Base-by-base conservation (phyloP, 2,113 vertebrate species). In the Hoplias malabaricus region DNA sequence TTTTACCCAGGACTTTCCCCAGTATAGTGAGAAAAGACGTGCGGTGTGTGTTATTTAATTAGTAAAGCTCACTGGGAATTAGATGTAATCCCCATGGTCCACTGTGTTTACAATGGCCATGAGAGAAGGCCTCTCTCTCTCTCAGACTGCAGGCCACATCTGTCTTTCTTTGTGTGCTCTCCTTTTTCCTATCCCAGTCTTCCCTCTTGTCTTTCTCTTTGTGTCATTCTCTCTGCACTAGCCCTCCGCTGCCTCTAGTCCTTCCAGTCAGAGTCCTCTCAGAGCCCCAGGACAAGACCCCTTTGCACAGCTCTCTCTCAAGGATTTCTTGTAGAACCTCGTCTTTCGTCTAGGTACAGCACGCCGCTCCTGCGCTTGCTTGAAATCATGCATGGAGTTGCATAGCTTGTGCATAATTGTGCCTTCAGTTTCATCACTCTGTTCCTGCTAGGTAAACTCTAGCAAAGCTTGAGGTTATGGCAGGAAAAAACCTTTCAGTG, bases 321-420 rank as follows among this genome's bases (percentile, higher is more conserved):
- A 99, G 96, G 97, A 98, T 95, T 98, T 99, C 97, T 97, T 99
- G 94, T 99, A 99, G 94, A 94, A 92, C 95, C 90, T 93, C 94
- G 90, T 88, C 90, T 98, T 91, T 93, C 94, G 92, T 88, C 89
- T 98, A 98, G 97, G 96, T 98, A 98, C 95, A 94, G 92, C 94
- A 92, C 84, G 54, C 90, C 89, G n/a, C n/a, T 81, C 19, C 48
- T 84, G 80, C 88, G 87, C 83, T 84, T 73, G 88, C 71, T 25
- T 79, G 72, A 75, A 84, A 69, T 82, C 76, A 72, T 84, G 83
- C 84, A 90, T 84, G 80, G 70, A 10, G 14, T n/a, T 56, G 48
- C 50, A 21, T 56, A 23, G 42, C 29, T 61, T 34, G 6, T 36
- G 21, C 31, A 36, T 36, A 53, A 19, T 48, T 11, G 14, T 21